Conservation (phyloP, 2,888 invertebrate species). For the Chalcis sispes region DNA sequence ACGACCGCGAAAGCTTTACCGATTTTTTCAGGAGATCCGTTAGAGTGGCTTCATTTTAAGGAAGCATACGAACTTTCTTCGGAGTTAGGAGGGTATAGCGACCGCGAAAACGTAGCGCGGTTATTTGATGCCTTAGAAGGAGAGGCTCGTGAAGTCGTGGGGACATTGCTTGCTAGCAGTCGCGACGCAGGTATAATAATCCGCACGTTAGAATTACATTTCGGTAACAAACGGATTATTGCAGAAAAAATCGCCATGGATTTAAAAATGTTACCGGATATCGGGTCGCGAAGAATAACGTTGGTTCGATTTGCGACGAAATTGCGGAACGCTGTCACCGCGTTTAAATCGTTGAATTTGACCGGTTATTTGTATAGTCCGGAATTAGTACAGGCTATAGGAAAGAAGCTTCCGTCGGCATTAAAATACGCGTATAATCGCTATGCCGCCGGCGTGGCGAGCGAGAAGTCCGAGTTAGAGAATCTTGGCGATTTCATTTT, state of each 20-base stretch:
- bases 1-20: not conserved
- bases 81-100: slow-evolving; percentile 24
- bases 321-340: not conserved
- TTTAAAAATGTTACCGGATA: not conserved
- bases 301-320: slow-evolving; percentile 1
- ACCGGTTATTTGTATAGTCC: not conserved
- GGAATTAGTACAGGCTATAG: too few species aligned
- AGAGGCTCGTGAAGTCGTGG: slow-evolving; percentile 9
- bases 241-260: not conserved
- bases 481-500: too few species aligned
- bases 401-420: too few species aligned
- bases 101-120: slow-evolving; percentile 27
- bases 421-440: too few species aligned
- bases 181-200: slow-evolving; percentile 9
- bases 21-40: not conserved
- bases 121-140: slow-evolving; percentile 32
- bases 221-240: not conserved
- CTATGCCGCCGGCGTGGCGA: too few species aligned
- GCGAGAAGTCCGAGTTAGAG: too few species aligned
- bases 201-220: slow-evolving; percentile 5
- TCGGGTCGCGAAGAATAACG: not conserved
- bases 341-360: not conserved
- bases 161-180: not conserved
- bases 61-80: slow-evolving; percentile 26
- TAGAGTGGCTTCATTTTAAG: slow-evolving; percentile 8